Evolutionary conservation across 2,113 vertebrate genomes (phyloP), one percentile per base, ranked within the genome.

Genomic region (Bombycilla garrulus): DNA sequence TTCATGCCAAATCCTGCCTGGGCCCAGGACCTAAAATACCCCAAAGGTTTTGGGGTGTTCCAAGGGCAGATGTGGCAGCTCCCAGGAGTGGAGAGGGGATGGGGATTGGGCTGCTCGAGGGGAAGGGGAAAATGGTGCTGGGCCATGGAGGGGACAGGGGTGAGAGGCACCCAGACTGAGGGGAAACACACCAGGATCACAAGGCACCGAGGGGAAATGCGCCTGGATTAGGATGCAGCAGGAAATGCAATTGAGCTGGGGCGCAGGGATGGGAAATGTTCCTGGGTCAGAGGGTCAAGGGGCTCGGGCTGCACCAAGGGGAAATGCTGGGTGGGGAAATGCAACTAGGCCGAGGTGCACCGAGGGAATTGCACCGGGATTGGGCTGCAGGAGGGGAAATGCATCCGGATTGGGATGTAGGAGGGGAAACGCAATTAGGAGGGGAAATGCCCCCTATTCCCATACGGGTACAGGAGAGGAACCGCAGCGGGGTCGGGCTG

Each of bases 141-240:
- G 65, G 23, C 1, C 24, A 15, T 0, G 15, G 79, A 66, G 9
- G 15, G 36, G 17, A 61, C 1, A 8, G 24, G 56, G 28, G 31
- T 50, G 56, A 33, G 29, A n/a, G 21, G 35, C 9, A 2, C 9
- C 26, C 2, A 64, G 42, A 33, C 18, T 19, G 6, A 33, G 31
- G 36, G 28, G 38, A 38, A 38, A 38, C 38, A 38, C 38, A 38
- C 38, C 38, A 12, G 38, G 38, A 38, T 38, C 38, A 38, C 38
- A 38, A 38, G 38, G 38, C 38, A 38, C 38, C 12, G 38, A 38
- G 38, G 12, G 38, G 38, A 38, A 38, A 38, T 38, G 38, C 38
- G 38, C 38, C 38, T 38, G 38, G 38, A 38, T 38, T 9, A 38
- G 38, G 38, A 38, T 38, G 38, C 38, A 38, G 38, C 38, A 38